Base-by-base conservation (phyloP, 2,888 invertebrate genomes). In the Mantis religiosa region DNA sequence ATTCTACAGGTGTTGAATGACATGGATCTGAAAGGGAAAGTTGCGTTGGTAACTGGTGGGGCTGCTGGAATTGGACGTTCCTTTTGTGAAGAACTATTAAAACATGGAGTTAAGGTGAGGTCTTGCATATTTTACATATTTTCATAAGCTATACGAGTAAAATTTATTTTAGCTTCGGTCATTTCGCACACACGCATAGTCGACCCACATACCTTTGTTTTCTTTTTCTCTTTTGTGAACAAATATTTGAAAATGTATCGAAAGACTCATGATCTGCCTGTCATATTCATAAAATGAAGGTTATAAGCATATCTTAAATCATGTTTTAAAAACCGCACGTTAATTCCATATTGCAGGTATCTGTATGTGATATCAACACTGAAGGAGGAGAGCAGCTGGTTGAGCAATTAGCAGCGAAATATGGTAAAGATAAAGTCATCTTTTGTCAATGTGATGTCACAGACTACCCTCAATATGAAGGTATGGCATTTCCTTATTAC, bases 401-500 rank as follows among this genome's bases (percentile, higher is more conserved):
- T 12, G 95, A 96, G 90, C 95, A 95, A 90, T 93, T 96, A 47
- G 94, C 94, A 25, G 93, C 94, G 82, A 95, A 96, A 92, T 95
- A 95, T 91, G 96, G 96, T 84, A 95, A 96, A 91, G 96, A 96
- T 92, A 95, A 95, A 90, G 95, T 96, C 15, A 93, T 96, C 90
- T 97, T 96, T 92, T 96, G 96, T 91, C 95, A 95, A 87, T 96
- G 96, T 92, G 97, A 97, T 92, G 97, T 97, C 90, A 97, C 97
- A 0, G 97, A 97, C 92, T 97, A 96, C 92, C 95, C 96, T 81
- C 96, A 96, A 92, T 96, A 96, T 92, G 96, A 97, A 94, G 96
- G 96, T 96, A 92, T 30, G 4, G 3, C 4, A 92, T 91, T 27
- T 85, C 15, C 7, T 30, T 20, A 6, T 28, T 34, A 41, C 1